phyloP scores from a whole-genome alignment of 2,797 vertebrate genomes.

The Sitta carolinensis region DNA sequence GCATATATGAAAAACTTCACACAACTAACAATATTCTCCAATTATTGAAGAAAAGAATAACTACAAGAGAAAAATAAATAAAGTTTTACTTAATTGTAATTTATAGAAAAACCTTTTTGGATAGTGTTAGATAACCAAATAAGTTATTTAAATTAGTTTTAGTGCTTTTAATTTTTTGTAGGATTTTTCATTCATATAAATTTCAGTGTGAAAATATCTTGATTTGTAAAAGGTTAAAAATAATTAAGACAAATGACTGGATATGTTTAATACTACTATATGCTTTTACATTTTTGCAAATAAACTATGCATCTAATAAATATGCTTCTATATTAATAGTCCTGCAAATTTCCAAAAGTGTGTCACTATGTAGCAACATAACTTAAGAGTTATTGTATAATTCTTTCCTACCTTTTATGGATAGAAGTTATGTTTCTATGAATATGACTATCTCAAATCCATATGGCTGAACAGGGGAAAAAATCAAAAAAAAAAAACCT shows the following conservation, averaged over 20 bases:
- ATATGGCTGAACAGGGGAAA: neutral
- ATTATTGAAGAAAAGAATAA: neutral
- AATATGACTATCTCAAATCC: neutral
- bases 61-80: neutral
- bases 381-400: neutral
- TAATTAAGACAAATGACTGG: neutral
- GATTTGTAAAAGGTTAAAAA: neutral
- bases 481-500: neutral
- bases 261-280: neutral
- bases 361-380: neutral
- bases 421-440: neutral
- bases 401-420: neutral
- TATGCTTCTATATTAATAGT: neutral
- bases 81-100: neutral
- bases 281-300: neutral
- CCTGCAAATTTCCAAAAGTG: neutral
- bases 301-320: neutral
- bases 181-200: neutral
- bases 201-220: neutral
- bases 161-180: neutral
- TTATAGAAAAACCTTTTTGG: neutral
- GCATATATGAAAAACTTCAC: neutral
- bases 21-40: neutral
- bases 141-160: neutral
- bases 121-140: neutral